Base-by-base conservation (phyloP, 2,113 vertebrate genomes). In the Callochromis pleurospilus region DNA sequence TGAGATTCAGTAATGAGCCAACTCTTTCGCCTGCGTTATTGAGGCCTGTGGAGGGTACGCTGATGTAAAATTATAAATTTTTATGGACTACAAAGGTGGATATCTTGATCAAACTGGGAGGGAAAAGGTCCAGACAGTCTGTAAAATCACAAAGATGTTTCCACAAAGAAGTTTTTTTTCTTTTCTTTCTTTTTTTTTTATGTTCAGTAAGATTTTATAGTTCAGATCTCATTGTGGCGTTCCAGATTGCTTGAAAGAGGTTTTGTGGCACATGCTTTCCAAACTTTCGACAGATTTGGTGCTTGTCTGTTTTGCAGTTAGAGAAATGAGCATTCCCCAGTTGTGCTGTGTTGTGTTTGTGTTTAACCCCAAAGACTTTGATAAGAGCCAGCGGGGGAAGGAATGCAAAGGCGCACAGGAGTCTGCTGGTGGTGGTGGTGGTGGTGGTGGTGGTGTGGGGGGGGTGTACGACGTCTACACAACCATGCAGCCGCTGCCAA, bases 321-420 rank as follows among this genome's bases (percentile, higher is more conserved):
- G 5, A 77, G 45, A 84, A 6, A 65, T 26, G 42, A 86, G 29
- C 51, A 10, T 62, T 83, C 40, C 21, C 56, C n/a, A 11, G 14
- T 88, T 47, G 55, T 29, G 84, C 86, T 88, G 80, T 62, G 75
- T 65, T 70, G n/a, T 84, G 83, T 84, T 90, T 90, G 81, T 83
- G 62, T 93, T 81, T 53, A 86, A 90, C 54, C 70, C 60, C 77
- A 5, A 36, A 83, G 40, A 79, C 81, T 40, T 21, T 86, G 95
- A 96, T 94, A 91, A 93, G 79, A 94, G 82, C 82, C 89, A 85
- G 89, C 62, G 77, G 45, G 56, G 62, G 79, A 60, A 94, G 93
- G 95, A 96, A 96, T 96, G 96, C 58, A 80, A 14, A 85, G 86
- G 89, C 62, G 83, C 77, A 87, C 90, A 45, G 65, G 70, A 40